Percentiles rank a stretch among this genome's conserved stretches.
phyloP scores from a whole-genome alignment of 2,113 vertebrate genomes.

The Eulemur rufifrons region DNA sequence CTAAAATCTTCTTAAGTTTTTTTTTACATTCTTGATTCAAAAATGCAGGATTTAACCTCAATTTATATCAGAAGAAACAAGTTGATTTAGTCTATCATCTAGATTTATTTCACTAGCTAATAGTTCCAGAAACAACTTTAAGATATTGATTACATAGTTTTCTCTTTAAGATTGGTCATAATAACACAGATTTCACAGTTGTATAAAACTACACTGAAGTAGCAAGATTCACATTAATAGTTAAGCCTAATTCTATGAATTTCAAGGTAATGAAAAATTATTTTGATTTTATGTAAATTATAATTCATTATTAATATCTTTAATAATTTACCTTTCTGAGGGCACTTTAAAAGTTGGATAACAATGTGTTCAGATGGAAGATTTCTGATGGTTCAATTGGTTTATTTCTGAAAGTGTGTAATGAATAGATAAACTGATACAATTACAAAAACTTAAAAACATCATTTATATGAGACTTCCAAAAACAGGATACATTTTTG shows the following conservation, averaged over 20 bases:
- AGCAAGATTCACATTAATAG: neutral
- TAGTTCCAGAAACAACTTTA: conserved; percentile 23
- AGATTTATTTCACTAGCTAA: neutral
- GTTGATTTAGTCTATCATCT: neutral
- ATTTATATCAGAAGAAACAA: conserved; percentile 5
- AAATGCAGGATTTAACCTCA: neutral
- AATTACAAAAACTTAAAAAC: neutral
- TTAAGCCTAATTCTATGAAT: neutral
- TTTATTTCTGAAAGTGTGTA: neutral
- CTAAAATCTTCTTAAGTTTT: neutral
- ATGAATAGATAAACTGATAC: neutral
- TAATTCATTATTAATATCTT: neutral
- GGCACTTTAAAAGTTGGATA: neutral
- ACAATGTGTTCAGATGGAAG: conserved; percentile 6
- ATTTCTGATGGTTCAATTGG: neutral
- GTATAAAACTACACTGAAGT: neutral
- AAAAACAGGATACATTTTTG: neutral
- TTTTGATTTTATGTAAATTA: conserved; percentile 8
- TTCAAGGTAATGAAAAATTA: neutral
- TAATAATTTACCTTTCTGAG: neutral
- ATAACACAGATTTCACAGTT: conserved; percentile 23
- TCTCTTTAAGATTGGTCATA: neutral
- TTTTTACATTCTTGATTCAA: conserved; percentile 16
- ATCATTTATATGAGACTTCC: neutral
- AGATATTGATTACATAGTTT: conserved; percentile 16